phyloP scores from a whole-genome alignment of 92 coral and sea anemone genomes.

The Phenganax marumi region DNA sequence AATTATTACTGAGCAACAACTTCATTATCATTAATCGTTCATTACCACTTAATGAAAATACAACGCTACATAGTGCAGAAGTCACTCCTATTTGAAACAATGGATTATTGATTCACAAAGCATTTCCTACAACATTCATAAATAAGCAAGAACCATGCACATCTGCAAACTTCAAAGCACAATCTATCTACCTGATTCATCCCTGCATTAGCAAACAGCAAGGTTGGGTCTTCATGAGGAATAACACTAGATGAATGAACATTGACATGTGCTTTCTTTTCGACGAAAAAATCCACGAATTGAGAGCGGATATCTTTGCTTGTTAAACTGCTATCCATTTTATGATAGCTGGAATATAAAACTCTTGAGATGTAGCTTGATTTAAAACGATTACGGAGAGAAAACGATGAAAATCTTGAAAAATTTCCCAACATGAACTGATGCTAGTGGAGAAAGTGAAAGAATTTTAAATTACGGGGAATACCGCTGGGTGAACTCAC shows the following conservation, averaged over 20 bases:
- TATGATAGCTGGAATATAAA: conserved; percentile 32
- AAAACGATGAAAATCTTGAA: neutral
- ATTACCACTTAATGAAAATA: too few relatives aligned
- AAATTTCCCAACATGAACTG: conserved; percentile 18
- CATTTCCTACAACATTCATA: neutral
- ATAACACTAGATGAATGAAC: conserved; percentile 87
- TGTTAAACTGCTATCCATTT: conserved; percentile 79
- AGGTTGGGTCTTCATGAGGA: conserved; percentile 95
- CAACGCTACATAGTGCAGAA: too few relatives aligned
- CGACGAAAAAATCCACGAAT: conserved; percentile 86
- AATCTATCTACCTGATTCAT: conserved; percentile 83
- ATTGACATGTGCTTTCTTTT: conserved; percentile 76
- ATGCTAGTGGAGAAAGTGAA: neutral
- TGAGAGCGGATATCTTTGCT: conserved; percentile 70
- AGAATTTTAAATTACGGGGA: neutral
- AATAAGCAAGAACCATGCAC: neutral
- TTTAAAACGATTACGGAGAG: neutral
- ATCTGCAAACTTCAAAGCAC: neutral
- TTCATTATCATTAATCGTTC: too few relatives aligned
- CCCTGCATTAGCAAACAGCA: conserved; percentile 94
- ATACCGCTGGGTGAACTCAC: neutral
- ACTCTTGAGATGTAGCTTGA: neutral
- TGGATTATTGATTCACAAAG: neutral
- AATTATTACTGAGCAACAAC: too few relatives aligned
- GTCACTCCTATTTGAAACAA: too few relatives aligned